Evolutionary conservation across 2,888 invertebrate genomes (phyloP).

Genomic region (Germaria angustata): DNA sequence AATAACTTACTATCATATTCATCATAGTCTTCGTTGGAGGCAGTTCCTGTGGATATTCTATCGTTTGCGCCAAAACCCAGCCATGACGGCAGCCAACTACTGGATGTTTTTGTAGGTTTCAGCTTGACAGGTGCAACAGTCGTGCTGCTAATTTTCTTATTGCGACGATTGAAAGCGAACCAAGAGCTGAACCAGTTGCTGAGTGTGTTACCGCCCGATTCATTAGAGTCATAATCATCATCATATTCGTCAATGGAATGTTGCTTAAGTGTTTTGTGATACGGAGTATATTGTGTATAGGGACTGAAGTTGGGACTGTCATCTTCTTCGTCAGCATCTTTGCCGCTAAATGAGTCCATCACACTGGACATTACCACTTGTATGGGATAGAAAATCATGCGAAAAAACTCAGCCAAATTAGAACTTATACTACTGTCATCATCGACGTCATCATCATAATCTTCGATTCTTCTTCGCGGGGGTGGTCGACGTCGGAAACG

Average conservation of each 20-base stretch:
- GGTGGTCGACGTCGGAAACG: conserved; percentile 72
- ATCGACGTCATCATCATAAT: conserved; percentile 69
- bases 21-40: conserved; percentile 68
- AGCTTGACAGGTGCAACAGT: conserved; percentile 41
- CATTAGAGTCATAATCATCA: conserved; percentile 67
- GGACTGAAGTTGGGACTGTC: conserved; percentile 52
- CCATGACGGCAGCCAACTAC: conserved; percentile 77
- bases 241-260: conserved; percentile 56
- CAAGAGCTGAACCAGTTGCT: conserved; percentile 76
- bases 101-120: conserved; percentile 67
- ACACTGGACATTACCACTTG: conserved; percentile 75
- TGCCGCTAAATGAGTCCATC: conserved; percentile 71
- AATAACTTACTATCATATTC: conserved; percentile 76
- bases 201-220: conserved; percentile 67
- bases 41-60: conserved; percentile 67
- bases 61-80: conserved; percentile 72
- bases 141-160: conserved; percentile 73
- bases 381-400: conserved; percentile 77
- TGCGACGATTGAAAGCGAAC: conserved; percentile 73
- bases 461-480: conserved; percentile 54
- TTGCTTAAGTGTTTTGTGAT: conserved; percentile 72
- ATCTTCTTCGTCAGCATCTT: conserved; percentile 64
- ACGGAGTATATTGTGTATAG: conserved; percentile 75
- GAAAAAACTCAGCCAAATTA: conserved; percentile 74
- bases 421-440: conserved; percentile 70